phyloP scores from a whole-genome alignment of 2,888 invertebrate genomes.

The Diaperis boleti region DNA sequence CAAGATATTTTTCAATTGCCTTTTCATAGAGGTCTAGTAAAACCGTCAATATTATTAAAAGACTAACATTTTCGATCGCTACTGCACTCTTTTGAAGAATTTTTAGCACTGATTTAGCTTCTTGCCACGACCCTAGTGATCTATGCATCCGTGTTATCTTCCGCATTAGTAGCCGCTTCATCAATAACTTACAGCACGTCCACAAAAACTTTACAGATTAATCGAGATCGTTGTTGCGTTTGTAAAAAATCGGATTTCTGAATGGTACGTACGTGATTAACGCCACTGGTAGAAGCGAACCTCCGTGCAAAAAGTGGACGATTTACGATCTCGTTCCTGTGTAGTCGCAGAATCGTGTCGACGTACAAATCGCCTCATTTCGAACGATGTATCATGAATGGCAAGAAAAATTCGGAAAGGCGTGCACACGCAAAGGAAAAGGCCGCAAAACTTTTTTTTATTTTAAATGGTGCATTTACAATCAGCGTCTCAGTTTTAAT shows the following conservation, averaged over 20 bases:
- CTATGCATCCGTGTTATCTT: too few relatives aligned
- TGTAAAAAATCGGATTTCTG: conserved; percentile 16
- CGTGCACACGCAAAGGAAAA: neutral
- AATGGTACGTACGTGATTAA: conserved; percentile 32
- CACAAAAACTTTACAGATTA: conserved; percentile 5
- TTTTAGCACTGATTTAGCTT: too few relatives aligned
- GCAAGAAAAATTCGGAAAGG: conserved; percentile 14
- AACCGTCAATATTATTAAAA: too few relatives aligned
- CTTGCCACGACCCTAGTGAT: too few relatives aligned
- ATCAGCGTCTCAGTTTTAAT: too few relatives aligned
- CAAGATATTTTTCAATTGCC: too few relatives aligned
- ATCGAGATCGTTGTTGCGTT: conserved; percentile 1
- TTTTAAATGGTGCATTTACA: too few relatives aligned
- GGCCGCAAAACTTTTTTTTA: too few relatives aligned
- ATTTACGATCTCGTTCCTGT: conserved; percentile 35
- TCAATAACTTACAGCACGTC: conserved; percentile 1
- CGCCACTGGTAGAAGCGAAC: conserved; percentile 14
- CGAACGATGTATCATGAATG: conserved; percentile 18
- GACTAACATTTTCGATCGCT: too few relatives aligned
- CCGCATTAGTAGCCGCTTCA: too few relatives aligned
- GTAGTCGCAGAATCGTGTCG: conserved; percentile 26
- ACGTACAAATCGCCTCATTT: conserved; percentile 38
- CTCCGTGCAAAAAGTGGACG: conserved; percentile 22
- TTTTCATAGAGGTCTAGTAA: too few relatives aligned
- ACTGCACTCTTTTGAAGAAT: too few relatives aligned